Evolutionary conservation across 2,888 invertebrate species (phyloP).

Genomic region (Diaperis boleti): DNA sequence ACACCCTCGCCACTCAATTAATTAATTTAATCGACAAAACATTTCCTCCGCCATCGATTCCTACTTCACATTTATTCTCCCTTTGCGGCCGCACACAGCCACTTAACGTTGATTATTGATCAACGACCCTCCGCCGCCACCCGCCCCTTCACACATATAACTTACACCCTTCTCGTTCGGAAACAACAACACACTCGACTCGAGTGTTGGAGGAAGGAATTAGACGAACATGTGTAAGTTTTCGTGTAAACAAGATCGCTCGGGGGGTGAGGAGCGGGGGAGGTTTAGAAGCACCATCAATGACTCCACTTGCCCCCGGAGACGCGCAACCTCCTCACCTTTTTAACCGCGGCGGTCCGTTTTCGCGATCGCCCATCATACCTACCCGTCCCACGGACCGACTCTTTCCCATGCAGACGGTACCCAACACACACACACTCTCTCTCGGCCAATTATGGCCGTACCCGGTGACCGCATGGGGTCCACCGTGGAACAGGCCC

Average conservation of each 20-base stretch:
- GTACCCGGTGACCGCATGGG: slow-evolving; percentile 51
- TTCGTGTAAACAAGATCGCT: slow-evolving; percentile 35
- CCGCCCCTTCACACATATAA: slow-evolving; percentile 34
- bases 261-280: not conserved
- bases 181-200: slow-evolving; percentile 27
- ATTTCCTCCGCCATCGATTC: slow-evolving; percentile 17
- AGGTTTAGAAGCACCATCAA: too few relatives aligned
- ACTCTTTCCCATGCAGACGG: slow-evolving; percentile 3
- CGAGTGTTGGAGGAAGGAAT: slow-evolving; percentile 38
- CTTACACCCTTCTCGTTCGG: slow-evolving; percentile 38
- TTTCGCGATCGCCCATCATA: too few relatives aligned
- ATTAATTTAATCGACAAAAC: slow-evolving; percentile 18
- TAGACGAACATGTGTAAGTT: slow-evolving; percentile 40
- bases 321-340: slow-evolving; percentile 10
- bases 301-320: not conserved
- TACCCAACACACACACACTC: slow-evolving; percentile 9
- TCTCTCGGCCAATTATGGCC: slow-evolving; percentile 50
- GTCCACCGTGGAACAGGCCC: slow-evolving; percentile 54
- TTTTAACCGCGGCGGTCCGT: too few relatives aligned
- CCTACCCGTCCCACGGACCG: too few relatives aligned
- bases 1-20: not conserved
- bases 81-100: slow-evolving; percentile 12
- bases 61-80: not conserved
- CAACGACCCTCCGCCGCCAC: slow-evolving; percentile 21
- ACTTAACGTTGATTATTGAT: slow-evolving; percentile 33